phyloP scores from a whole-genome alignment of 2,113 vertebrate species.

The Indri indri region DNA sequence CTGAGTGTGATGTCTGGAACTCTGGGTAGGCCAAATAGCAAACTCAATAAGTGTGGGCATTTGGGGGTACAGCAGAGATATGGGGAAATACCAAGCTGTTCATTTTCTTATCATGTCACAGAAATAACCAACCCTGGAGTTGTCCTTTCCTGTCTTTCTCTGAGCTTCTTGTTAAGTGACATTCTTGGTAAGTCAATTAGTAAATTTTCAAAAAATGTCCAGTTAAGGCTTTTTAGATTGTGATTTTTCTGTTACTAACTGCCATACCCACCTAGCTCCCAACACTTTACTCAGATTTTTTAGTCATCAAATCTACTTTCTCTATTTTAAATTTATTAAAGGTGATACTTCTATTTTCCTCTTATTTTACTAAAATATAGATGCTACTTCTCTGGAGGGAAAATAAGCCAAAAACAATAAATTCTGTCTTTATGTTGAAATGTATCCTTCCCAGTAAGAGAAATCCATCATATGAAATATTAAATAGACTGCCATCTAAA shows the following conservation, averaged over 20 bases:
- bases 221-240: background rate
- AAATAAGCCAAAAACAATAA: background rate
- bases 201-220: background rate
- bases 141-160: background rate
- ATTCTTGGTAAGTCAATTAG: background rate
- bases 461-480: background rate
- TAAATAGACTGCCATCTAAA: background rate
- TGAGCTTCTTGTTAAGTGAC: background rate
- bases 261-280: no score
- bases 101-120: background rate
- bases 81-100: background rate
- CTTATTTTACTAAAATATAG: background rate
- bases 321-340: background rate
- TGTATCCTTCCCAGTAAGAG: background rate
- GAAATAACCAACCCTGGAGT: background rate
- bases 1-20: background rate
- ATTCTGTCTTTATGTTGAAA: background rate
- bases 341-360: background rate
- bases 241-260: background rate
- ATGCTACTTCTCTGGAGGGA: background rate
- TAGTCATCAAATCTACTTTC: background rate
- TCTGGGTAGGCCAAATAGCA: background rate
- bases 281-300: background rate
- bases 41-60: background rate
- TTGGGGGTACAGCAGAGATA: background rate